These are phyloP conservation scores for Rambutsinella grinnellia DNA, from an alignment of 2,888 invertebrate species.

Conservation along the genomic window DNA sequence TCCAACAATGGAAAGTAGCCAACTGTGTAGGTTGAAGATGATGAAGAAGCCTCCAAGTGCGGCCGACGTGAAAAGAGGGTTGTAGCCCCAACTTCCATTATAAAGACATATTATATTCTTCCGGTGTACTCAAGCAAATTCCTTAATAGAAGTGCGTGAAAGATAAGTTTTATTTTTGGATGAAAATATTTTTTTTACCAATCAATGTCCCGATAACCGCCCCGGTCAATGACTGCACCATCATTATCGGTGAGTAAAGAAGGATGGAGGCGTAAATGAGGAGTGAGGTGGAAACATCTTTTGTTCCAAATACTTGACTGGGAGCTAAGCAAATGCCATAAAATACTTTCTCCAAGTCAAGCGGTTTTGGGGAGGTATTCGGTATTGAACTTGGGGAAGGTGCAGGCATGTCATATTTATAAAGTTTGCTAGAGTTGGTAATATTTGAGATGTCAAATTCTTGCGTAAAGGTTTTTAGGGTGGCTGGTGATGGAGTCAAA, in stretches of 20 bases:
- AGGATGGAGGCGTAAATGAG: constrained; percentile 45
- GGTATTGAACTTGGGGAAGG: too few relatives aligned
- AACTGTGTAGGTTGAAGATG: constrained; percentile 51
- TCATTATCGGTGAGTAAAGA: constrained; percentile 56
- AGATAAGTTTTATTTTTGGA: neutral
- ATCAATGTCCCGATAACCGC: constrained; percentile 49
- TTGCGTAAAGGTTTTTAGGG: too few relatives aligned
- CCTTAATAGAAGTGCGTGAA: neutral
- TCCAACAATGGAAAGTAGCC: constrained; percentile 45
- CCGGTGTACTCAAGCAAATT: constrained; percentile 23
- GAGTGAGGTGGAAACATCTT: constrained; percentile 17
- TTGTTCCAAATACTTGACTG: constrained; percentile 50
- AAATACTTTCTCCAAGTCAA: constrained; percentile 40
- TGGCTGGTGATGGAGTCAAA: too few relatives aligned
- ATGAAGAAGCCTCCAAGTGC: constrained; percentile 60
- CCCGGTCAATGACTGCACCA: constrained; percentile 41
- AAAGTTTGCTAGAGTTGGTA: neutral
- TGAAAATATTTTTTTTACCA: constrained; percentile 45
- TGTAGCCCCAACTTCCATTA: constrained; percentile 59
- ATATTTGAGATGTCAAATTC: neutral
- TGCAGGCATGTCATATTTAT: too few relatives aligned
- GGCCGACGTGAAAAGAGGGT: constrained; percentile 44
- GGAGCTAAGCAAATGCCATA: constrained; percentile 45
- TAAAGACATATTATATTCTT: constrained; percentile 48
- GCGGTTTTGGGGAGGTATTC: too few relatives aligned